These are phyloP conservation scores for Mechanitis mazaeus DNA, from an alignment of 2,888 invertebrate genomes.

Conservation along the genomic window DNA sequence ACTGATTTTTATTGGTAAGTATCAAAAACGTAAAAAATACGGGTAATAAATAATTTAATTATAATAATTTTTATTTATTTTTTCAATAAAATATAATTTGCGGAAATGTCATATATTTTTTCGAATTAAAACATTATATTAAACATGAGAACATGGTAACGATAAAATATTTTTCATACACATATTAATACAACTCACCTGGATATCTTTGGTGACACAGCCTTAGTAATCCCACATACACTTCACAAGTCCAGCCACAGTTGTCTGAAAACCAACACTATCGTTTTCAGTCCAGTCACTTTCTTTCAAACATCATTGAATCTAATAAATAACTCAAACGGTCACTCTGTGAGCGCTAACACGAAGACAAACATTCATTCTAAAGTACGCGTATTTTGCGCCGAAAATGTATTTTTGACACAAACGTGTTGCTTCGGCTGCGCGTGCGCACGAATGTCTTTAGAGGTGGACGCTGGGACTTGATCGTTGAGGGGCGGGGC, in stretches of 20 bases:
- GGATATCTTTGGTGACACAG: conserved; percentile 63
- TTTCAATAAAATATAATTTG: too few species aligned
- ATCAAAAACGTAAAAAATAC: too few species aligned
- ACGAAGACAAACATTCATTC: neutral
- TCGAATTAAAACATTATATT: too few species aligned
- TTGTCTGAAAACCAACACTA: conserved; percentile 42
- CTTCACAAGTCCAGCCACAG: conserved; percentile 38
- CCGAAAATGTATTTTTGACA: conserved; percentile 38
- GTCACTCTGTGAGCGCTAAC: conserved; percentile 56
- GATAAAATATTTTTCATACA: too few species aligned
- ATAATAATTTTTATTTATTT: too few species aligned
- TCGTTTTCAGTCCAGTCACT: conserved; percentile 69
- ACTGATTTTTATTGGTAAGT: too few species aligned
- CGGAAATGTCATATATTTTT: too few species aligned
- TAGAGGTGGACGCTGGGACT: conserved; percentile 66
- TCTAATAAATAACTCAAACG: conserved; percentile 38
- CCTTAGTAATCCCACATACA: conserved; percentile 60
- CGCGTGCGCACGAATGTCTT: conserved; percentile 73
- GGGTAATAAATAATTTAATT: too few species aligned
- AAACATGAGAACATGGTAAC: too few species aligned
- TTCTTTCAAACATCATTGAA: conserved; percentile 38
- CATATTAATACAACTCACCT: conserved; percentile 47
- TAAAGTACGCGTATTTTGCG: neutral
- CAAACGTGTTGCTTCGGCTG: conserved; percentile 59
- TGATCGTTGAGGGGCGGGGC: conserved; percentile 63